Evolutionary conservation across 2,113 vertebrate species (phyloP).

Genomic region (Gymnocephalus cernua): DNA sequence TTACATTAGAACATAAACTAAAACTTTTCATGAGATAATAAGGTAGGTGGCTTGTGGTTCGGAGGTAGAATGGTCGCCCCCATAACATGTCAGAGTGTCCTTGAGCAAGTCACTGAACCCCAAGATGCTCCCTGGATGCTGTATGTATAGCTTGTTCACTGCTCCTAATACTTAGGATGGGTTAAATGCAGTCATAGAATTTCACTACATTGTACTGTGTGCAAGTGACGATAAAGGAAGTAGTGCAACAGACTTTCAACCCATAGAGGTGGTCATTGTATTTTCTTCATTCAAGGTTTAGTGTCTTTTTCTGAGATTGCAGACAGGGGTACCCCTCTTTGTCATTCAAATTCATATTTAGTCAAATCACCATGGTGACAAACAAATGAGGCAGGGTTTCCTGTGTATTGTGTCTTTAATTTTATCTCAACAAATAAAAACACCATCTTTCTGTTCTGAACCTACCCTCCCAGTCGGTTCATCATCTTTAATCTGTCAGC

Average conservation of each 20-base stretch:
- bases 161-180: too few species aligned
- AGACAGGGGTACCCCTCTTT: not conserved
- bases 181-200: too few species aligned
- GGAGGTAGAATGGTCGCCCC: too few species aligned
- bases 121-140: too few species aligned
- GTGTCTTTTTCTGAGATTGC: too few species aligned
- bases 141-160: too few species aligned
- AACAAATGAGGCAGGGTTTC: not conserved
- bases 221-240: too few species aligned
- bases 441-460: constrained; percentile 18
- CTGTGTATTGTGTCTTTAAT: not conserved
- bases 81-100: too few species aligned
- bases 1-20: not conserved
- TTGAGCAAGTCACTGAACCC: too few species aligned
- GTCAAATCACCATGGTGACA: not conserved
- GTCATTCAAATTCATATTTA: not conserved
- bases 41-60: too few species aligned
- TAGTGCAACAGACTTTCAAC: not conserved
- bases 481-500: constrained; percentile 62
- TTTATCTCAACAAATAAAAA: constrained; percentile 20
- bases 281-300: too few species aligned
- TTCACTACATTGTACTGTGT: too few species aligned
- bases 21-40: not conserved
- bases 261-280: constrained; percentile 13
- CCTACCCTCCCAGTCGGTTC: not conserved